Conservation (phyloP, 2,797 vertebrate genomes). For the Sebastes miniatus region DNA sequence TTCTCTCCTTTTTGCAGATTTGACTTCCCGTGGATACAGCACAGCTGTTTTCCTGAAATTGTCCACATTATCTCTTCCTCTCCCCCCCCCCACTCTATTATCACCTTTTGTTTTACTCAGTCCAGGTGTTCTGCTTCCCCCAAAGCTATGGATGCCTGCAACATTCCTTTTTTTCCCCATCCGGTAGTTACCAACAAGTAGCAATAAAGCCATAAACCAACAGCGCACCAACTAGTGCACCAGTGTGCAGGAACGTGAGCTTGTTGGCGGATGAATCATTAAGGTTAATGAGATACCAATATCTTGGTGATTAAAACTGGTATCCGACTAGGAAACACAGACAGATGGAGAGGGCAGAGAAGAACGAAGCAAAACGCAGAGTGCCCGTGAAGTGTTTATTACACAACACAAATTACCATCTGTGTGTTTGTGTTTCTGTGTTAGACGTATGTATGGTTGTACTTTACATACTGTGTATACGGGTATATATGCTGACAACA, state of each 20-base stretch:
- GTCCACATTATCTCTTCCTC: constrained; percentile 13
- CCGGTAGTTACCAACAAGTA: neutral
- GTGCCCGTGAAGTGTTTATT: neutral
- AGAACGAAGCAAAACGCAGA: neutral
- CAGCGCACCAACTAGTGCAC: neutral
- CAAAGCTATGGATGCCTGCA: neutral
- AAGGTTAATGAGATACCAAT: neutral
- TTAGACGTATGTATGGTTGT: neutral
- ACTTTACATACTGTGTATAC: neutral
- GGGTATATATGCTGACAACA: neutral
- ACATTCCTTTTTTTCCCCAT: neutral
- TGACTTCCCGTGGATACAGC: neutral
- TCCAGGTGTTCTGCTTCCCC: constrained; percentile 62
- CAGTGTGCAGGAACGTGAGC: neutral
- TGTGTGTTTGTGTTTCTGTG: neutral
- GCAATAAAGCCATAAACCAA: constrained; percentile 41
- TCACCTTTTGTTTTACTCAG: constrained; percentile 48
- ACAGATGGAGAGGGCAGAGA: constrained; percentile 2
- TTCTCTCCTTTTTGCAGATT: neutral
- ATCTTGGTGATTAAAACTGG: neutral
- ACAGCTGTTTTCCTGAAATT: constrained; percentile 65
- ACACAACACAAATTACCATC: neutral
- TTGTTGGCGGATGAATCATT: neutral
- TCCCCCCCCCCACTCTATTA: neutral
- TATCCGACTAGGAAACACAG: neutral